Conservation (phyloP, 2,888 invertebrate genomes). For the Luffia ferchaultella region DNA sequence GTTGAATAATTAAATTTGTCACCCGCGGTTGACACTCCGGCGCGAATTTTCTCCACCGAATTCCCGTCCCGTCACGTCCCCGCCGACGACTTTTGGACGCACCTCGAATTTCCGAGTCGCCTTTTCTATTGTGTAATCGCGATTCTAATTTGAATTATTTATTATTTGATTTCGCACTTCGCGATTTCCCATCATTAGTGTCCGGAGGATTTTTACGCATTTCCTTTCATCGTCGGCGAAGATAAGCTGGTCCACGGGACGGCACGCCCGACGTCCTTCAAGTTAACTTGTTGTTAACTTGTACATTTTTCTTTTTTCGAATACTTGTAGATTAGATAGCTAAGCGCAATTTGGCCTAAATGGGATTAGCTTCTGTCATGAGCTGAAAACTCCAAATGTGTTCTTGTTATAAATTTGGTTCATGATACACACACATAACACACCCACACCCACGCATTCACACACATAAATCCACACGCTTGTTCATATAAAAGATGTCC, state of each 20-base stretch:
- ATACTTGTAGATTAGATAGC: too few species aligned
- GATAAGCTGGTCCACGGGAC: neutral
- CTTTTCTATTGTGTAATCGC: conserved; percentile 47
- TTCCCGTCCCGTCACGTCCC: conserved; percentile 48
- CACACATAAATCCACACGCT: too few species aligned
- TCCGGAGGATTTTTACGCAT: neutral
- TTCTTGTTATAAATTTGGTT: too few species aligned
- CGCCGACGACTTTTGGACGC: conserved; percentile 18
- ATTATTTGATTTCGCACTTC: conserved; percentile 54
- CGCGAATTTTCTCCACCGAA: conserved; percentile 49
- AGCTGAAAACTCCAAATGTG: too few species aligned
- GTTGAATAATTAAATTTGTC: conserved; percentile 66
- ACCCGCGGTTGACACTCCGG: conserved; percentile 58
- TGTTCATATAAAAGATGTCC: too few species aligned
- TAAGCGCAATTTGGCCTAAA: too few species aligned
- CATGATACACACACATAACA: too few species aligned
- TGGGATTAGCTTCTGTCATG: too few species aligned
- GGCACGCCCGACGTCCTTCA: neutral
- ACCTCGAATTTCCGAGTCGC: conserved; percentile 21
- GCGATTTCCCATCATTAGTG: conserved; percentile 17
- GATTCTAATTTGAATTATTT: conserved; percentile 62
- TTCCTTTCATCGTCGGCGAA: neutral
- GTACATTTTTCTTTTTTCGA: too few species aligned
- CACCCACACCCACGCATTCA: too few species aligned
- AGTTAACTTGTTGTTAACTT: too few species aligned